A percentile compares a stretch with the other conserved stretches of the same genome.
Evolutionary conservation across 2,797 vertebrate genomes (phyloP).

Genomic region (Myotis pilosus): DNA sequence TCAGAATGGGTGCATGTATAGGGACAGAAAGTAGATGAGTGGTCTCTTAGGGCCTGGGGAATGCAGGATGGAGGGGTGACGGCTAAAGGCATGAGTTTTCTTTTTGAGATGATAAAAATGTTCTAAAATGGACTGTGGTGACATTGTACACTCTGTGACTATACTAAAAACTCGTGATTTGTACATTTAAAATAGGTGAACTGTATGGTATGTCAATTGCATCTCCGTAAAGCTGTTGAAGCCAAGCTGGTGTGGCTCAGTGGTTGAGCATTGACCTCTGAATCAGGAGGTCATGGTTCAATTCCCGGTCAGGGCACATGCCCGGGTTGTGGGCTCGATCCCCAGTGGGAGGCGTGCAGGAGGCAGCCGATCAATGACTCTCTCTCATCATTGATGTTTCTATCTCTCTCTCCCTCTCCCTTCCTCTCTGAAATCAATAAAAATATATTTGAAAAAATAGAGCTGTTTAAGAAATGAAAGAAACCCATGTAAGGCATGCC

Average conservation of each 20-base stretch:
- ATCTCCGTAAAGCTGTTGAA: neutral
- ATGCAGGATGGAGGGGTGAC: neutral
- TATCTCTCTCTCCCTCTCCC: too few species aligned
- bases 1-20: neutral
- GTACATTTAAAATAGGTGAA: neutral
- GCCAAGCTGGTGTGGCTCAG: too few species aligned
- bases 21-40: neutral
- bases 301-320: too few species aligned
- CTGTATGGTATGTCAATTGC: neutral
- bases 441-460: neutral
- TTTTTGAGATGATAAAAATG: neutral
- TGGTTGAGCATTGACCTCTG: too few species aligned
- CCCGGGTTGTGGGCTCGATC: too few species aligned
- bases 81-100: neutral
- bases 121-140: neutral
- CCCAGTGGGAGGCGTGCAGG: too few species aligned
- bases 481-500: neutral
- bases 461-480: neutral
- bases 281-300: too few species aligned
- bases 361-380: too few species aligned
- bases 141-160: neutral
- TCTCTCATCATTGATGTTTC: too few species aligned
- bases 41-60: neutral
- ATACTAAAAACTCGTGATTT: neutral
- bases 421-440: too few species aligned